Base-by-base conservation (phyloP, 1,140 invertebrate genomes). In the Zophobas morio region DNA sequence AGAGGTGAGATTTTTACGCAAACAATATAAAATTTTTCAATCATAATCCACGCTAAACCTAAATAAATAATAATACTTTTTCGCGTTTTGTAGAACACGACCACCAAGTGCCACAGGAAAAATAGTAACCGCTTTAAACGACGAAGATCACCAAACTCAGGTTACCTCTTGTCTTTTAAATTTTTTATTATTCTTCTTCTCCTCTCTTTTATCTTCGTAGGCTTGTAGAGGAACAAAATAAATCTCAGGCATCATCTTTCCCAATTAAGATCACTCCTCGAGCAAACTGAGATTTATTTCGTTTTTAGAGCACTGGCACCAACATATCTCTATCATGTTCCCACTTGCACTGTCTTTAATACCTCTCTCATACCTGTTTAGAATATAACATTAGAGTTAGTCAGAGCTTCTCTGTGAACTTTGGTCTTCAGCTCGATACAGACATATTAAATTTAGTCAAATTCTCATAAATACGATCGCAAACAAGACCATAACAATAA, bases 301-400 rank as follows among this genome's bases (percentile, higher is more conserved):
- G 66, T 74, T 78, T 80, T 81, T 84, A 83, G 81, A 85, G 84
- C 84, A 85, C 84, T 81, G 77, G 84, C 84, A 85, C 84, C 83
- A 80, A 84, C 83, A 85, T 85, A 83, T 85, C 77, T 85, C 84
- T 84, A 85, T 83, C 83, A 84, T 84, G 76, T 81, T 80, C 78
- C 53, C 82, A 81, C 82, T 81, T 84, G 84, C 84, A 84, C 47
- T 80, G 54, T 80, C 33, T 72, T 74, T 77, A 73, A 46, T 74
- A 79, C 70, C 75, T 79, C 40, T 70, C 56, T 70, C 46, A 49
- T 70, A 74, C 72, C 40, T 46, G 72, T 60, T 74, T 74, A 74
- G 72, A 74, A 34, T 51, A 42, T 74, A 60, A 46, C 34, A 66
- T 63, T 63, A 63, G 57, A 66, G 6, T 66, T 51, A 51, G 49